Conservation (phyloP, 2,113 vertebrate species). For the Chionomys nivalis region DNA sequence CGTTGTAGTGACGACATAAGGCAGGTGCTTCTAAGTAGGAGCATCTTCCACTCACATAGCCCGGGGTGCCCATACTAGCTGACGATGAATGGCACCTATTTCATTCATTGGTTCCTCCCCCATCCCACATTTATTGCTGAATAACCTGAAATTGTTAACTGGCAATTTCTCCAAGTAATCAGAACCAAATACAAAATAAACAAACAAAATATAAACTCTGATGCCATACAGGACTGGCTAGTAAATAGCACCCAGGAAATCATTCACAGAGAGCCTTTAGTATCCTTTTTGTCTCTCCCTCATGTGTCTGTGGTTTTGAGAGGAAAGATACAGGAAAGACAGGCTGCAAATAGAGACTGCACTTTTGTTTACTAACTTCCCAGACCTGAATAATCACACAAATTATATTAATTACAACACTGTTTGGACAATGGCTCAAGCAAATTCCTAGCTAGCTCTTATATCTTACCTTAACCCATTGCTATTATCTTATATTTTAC, state of each 20-base stretch:
- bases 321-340: not conserved
- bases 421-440: no score
- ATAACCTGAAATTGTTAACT: not conserved
- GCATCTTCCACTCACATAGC: not conserved
- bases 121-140: not conserved
- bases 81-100: not conserved
- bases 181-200: not conserved
- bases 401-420: no score
- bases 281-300: not conserved
- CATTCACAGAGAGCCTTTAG: not conserved
- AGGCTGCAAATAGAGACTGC: not conserved
- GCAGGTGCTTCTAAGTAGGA: not conserved
- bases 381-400: no score
- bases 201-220: not conserved
- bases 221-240: not conserved
- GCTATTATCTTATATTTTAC: no score
- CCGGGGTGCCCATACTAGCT: not conserved
- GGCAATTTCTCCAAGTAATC: not conserved
- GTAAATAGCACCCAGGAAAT: not conserved
- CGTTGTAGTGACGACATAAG: not conserved
- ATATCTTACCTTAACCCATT: no score
- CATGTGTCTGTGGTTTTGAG: not conserved
- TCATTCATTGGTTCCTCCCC: not conserved
- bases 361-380: no score
- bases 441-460: no score